phyloP scores from a whole-genome alignment of 2,113 vertebrate genomes.

The Eurystomus gularis region DNA sequence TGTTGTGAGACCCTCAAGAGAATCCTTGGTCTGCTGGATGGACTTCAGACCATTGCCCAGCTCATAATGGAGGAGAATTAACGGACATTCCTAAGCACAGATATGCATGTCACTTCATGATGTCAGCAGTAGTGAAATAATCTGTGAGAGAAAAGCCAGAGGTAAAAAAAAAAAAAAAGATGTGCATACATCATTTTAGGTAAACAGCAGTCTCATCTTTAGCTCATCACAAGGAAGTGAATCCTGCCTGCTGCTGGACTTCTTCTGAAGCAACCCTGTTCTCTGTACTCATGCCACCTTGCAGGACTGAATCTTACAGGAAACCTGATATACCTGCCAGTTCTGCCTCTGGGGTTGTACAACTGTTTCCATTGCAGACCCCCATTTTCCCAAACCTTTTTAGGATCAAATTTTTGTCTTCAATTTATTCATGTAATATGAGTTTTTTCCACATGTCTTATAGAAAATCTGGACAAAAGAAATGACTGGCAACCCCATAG shows the following conservation, averaged over 20 bases:
- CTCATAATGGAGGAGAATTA: neutral
- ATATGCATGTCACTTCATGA: neutral
- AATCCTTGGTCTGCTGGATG: neutral
- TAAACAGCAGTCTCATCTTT: neutral
- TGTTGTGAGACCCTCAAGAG: neutral
- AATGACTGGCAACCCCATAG: neutral
- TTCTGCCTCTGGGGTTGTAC: neutral
- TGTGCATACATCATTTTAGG: neutral
- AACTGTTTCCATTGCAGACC: neutral
- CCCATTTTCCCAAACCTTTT: neutral
- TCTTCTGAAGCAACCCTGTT: neutral
- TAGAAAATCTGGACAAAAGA: conserved; percentile 10
- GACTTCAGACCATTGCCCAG: rapidly evolving
- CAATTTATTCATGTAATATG: neutral
- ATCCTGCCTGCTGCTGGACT: neutral
- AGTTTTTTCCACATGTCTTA: neutral
- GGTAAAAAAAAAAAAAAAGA: neutral
- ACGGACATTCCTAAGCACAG: neutral
- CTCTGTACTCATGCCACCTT: neutral
- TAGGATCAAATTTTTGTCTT: neutral
- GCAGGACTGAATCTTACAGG: neutral
- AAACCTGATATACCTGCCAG: neutral
- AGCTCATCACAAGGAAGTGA: neutral
- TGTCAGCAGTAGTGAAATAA: neutral
- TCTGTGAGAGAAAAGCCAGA: neutral